Evolutionary conservation across 2,797 vertebrate species (phyloP), one percentile per base, ranked within the genome.

Genomic region (Acanthornis magna): DNA sequence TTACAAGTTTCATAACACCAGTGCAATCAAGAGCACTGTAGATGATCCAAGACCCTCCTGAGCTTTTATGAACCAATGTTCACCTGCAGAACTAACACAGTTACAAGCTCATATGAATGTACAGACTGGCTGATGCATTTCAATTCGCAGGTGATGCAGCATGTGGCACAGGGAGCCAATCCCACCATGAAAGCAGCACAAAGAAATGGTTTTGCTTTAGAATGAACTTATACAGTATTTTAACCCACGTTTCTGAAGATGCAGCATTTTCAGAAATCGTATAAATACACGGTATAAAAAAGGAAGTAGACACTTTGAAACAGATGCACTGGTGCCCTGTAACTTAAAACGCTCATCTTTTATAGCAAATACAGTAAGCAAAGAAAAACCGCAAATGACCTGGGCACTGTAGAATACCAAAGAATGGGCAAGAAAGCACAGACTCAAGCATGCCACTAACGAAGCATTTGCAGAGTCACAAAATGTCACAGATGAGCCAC

Each of bases 381-480:
- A 96, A 91, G 53, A 36, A 96, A 97, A 97, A 92, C 17, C 1
- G 9, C 83, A 22, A 85, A 96, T 5, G 1, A 95, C 81, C 88
- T 89, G 78, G 87, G 85, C 91, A 85, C 11, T 82, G 74, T 13
- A 70, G 65, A 91, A 95, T 90, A 88, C 72, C 89, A 85, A 94
- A 95, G 47, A 91, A 97, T 29, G 93, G 96, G 84, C 91, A 96
- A 92, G 54, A 93, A 97, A 96, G 94, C 96, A 96, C 93, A 97
- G 96, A 96, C 94, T 91, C 83, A 91, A 97, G 96, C 97, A 96
- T 65, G 96, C 85, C 92, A 97, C 93, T 77, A 81, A 93, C 8
- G 80, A 97, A 97, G 96, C 96, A 88, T 91, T 75, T 96, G 96
- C 97, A 97, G 97, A 97, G 94, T 97, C 96, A 97, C 97, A 96